Evolutionary conservation across 2,888 invertebrate genomes (phyloP), one percentile per base, ranked within the genome.

Genomic region (Lamellibrachia satsuma): DNA sequence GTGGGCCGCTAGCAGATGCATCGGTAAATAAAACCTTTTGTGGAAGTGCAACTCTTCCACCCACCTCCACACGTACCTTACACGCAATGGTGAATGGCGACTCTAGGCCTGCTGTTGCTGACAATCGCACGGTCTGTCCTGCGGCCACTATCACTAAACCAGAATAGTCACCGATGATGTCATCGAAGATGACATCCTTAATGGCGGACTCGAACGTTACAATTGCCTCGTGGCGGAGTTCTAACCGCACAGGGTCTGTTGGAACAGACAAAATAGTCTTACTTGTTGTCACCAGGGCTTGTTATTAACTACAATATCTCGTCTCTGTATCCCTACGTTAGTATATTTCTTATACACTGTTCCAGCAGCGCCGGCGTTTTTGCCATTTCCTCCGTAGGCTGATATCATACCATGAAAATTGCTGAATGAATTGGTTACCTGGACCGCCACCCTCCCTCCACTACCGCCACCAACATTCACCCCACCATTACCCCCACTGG

Each of bases 101-200:
- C 60, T 94, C 92, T 8, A 94, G 95, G 8, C 95, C 95, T 92
- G 94, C 95, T 27, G 94, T 92, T 92, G 94, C 95, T 2, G 95
- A 95, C 91, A 95, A 94, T 9, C 93, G 93, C 51, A 94, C 75
- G 2, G 92, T 90, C 90, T 95, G 95, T 22, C 93, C 93, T 6
- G 90, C 22, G 8, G 90, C n/a, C 2, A 95, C 91, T 22, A 93
- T 92, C 15, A 95, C 27, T 0, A 93, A 92, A 1, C 95, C 95
- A 27, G 94, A 93, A 91, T 93, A 93, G 92, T 95, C 95, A 51
- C 95, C 95, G 90, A 92, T 91, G 7, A 95, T 60, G 52, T 93
- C 93, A 22, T 94, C 93, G 8, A 95, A 93, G 7, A 22, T 15
- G 11, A 75, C n/a, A 75, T 75, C 75, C 6, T 22, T 6, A 75